Percentiles rank a stretch among this genome's conserved stretches.
Evolutionary conservation across 2,113 vertebrate species (phyloP).

Genomic region (Machaerirhynchus nigripectus): DNA sequence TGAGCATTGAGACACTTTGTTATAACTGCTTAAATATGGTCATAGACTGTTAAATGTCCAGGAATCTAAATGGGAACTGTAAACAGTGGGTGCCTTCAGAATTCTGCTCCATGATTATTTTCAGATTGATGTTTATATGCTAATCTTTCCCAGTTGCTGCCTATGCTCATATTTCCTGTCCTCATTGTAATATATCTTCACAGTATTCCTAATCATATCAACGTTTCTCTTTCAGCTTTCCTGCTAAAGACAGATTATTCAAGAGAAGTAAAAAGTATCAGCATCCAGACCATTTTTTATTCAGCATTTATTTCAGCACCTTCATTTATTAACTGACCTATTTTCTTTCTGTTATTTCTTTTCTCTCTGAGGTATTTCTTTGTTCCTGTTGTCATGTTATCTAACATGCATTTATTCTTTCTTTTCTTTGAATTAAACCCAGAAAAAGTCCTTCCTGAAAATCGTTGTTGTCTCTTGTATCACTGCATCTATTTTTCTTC

Average conservation of each 20-base stretch:
- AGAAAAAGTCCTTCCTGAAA: not conserved
- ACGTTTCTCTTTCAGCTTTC: not conserved
- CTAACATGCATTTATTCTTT: not conserved
- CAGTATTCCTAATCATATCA: not conserved
- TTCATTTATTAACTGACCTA: slow-evolving; percentile 23
- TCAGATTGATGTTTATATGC: not conserved
- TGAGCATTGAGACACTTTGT: not conserved
- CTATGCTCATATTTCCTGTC: not conserved
- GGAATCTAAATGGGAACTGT: not conserved
- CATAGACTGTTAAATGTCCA: not conserved
- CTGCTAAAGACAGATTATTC: not conserved
- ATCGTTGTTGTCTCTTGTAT: not conserved
- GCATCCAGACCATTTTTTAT: not conserved
- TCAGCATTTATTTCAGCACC: not conserved
- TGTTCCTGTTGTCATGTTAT: not conserved
- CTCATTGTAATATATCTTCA: not conserved
- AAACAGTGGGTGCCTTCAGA: not conserved
- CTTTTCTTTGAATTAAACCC: not conserved
- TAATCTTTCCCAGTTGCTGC: not conserved
- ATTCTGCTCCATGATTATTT: not conserved
- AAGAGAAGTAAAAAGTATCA: not conserved
- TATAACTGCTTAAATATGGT: not conserved
- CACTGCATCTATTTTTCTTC: not conserved
- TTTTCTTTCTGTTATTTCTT: slow-evolving; percentile 33
- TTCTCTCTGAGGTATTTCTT: not conserved